phyloP scores from a whole-genome alignment of 2,113 vertebrate species.

The Delphinus delphis region DNA sequence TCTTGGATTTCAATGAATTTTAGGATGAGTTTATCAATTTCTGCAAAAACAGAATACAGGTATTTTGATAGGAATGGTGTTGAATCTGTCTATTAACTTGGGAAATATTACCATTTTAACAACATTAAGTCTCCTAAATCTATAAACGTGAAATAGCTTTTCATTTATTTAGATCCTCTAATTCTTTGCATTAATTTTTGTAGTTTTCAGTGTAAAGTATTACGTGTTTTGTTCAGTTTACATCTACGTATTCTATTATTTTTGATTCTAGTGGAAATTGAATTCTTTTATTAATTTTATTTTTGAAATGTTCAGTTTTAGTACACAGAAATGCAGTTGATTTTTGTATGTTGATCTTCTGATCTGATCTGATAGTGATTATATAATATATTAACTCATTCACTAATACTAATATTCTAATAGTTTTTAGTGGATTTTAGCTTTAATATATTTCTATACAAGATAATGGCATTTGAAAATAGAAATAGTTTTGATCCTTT shows the following conservation, averaged over 20 bases:
- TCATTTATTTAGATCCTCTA: neutral
- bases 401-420: neutral
- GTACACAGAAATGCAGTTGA: neutral
- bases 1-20: neutral
- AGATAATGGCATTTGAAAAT: neutral
- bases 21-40: neutral
- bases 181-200: neutral
- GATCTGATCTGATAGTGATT: neutral
- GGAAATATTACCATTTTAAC: neutral
- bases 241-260: neutral
- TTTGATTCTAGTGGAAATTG: neutral
- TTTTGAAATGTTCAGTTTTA: neutral
- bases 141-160: neutral
- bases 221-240: neutral
- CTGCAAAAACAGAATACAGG: neutral
- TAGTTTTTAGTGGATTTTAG: neutral
- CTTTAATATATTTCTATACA: neutral
- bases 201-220: neutral
- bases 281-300: neutral
- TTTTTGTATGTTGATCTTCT: neutral
- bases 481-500: neutral
- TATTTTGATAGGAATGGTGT: neutral
- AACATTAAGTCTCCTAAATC: neutral
- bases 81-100: neutral
- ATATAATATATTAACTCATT: neutral